Evolutionary conservation across 2,113 vertebrate species (phyloP), one percentile per base, ranked within the genome.

Genomic region (Cyphomyrus discorhynchus): DNA sequence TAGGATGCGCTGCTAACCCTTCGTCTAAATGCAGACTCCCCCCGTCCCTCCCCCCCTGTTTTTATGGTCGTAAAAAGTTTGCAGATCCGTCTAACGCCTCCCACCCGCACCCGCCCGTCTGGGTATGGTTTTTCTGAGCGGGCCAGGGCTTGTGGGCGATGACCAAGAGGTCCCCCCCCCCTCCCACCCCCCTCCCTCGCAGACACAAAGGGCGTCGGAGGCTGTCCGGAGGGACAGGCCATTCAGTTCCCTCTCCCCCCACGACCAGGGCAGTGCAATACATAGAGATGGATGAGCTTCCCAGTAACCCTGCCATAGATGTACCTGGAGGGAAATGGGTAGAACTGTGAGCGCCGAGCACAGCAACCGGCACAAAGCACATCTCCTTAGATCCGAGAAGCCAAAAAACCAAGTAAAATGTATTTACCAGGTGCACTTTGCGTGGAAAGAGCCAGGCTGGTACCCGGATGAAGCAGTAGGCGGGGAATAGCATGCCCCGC

Each of bases 201-300:
- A 94, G 92, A 96, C 92, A 95, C 92, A 95, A 93, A 93, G 92
- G 94, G 95, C 86, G 92, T 89, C 56, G 93, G 93, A 89, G 92
- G 92, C 92, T 89, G 45, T 95, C 94, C 87, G 88, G 91, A 90
- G 92, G 91, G 91, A 91, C 90, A 90, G 92, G 93, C 93, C 92
- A 92, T 91, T 93, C 93, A 92, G 90, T 39, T 94, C 94, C 93
- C 93, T 96, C 95, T 95, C 96, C 96, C 95, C 96, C 96, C 94
- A 94, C 42, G 88, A 94, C 95, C 96, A 97, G 96, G 97, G 95
- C 95, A 95, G 95, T 94, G 95, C 95, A 95, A 97, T 95, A 95
- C 94, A 95, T 92, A 94, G 95, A 95, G 92, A 93, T 95, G 92
- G 94, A 93, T 89, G 95, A 95, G 93, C 95, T 96, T 94, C 94